Evolutionary conservation across 2,113 vertebrate species (phyloP), one percentile per base, ranked within the genome.

Genomic region (Grus americana): DNA sequence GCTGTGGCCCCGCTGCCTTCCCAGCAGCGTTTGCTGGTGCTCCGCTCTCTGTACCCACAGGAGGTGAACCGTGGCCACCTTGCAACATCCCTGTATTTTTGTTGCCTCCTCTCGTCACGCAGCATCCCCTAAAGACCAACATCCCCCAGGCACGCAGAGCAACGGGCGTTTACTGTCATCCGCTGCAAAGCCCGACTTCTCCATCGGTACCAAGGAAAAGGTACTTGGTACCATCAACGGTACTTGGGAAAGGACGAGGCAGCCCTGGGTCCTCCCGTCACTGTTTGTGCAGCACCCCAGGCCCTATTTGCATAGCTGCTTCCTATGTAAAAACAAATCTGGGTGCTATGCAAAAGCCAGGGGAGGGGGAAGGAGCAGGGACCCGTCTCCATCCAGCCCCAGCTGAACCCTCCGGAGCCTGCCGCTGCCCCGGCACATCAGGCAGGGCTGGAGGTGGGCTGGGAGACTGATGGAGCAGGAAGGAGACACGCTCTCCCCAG

Each of bases 171-270:
- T 23, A 58, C 38, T 34, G 6, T 21, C 14, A 4, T 3, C 70
- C 1, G 0, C 62, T 12, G 26, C 82, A 66, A 54, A 65, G 40
- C 59, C 55, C 4, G 0, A 44, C 26, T 14, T 22, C n/a, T 27
- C 29, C 59, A 44, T 10, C 4, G 7, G 23, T 5, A 8, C 50
- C 36, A 2, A 11, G 47, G 42, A 42, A 34, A 72, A 90, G 26
- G 36, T 9, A 13, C 5, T 11, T 2, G 49, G 78, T 10, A 9
- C 3, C 72, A 3, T 5, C 1, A 2, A 9, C 11, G 27, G 32
- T 10, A 30, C 40, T 9, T 7, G 44, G 36, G 44, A 21, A 47
- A 29, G 54, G 40, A 7, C 2, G 1, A 11, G 0, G 0, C 40
- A 11, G 62, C 73, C 18, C 59, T 8, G 46, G 22, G 55, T 8